Evolutionary conservation across 1,140 invertebrate genomes (phyloP).

Genomic region (Hermetia illucens): DNA sequence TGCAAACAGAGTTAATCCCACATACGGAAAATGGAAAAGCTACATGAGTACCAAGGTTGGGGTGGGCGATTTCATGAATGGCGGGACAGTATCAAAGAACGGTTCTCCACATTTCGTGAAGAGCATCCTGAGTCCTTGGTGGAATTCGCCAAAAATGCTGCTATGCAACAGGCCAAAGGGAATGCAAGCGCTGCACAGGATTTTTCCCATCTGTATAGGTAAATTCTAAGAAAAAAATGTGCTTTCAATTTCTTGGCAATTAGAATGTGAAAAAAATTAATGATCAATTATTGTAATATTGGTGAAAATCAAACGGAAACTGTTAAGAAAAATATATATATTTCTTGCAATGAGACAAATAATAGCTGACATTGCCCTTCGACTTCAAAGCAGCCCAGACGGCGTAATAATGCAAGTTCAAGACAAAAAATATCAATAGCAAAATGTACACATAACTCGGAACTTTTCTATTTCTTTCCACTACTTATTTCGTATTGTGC

Average conservation of each 20-base stretch:
- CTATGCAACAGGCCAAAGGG: conserved; percentile 19
- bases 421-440: too few species aligned
- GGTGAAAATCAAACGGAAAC: too few species aligned
- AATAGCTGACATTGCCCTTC: too few species aligned
- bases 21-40: conserved; percentile 47
- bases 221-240: conserved; percentile 19
- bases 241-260: conserved; percentile 1
- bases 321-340: too few species aligned
- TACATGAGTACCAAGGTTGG: conserved; percentile 62
- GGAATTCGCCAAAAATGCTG: conserved; percentile 19
- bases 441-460: too few species aligned
- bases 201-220: conserved; percentile 66
- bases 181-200: conserved; percentile 36
- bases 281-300: too few species aligned
- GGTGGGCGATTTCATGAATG: conserved; percentile 52
- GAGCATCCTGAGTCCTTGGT: conserved; percentile 35
- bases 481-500: too few species aligned
- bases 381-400: too few species aligned
- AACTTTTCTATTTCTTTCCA: too few species aligned
- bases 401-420: too few species aligned
- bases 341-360: too few species aligned
- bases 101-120: conserved; percentile 43
- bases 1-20: conserved; percentile 3
- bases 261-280: conserved; percentile 1
- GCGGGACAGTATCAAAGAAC: conserved; percentile 44